These are phyloP conservation scores for Tubiluchus corallicola DNA, from an alignment of 2,888 invertebrate species.

Conservation along the genomic window DNA sequence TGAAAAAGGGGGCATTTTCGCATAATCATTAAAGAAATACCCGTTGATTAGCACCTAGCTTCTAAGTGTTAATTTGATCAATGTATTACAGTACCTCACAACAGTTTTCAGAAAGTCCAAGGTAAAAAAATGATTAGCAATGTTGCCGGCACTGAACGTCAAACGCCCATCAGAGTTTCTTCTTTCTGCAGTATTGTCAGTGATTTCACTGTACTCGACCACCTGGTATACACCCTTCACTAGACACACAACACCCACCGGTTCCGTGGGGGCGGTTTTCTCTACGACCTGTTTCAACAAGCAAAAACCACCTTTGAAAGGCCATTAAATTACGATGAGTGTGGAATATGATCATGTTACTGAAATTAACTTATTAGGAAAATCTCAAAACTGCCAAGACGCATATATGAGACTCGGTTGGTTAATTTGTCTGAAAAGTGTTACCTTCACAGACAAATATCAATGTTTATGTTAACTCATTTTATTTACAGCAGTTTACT, in stretches of 20 bases:
- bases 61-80: background rate
- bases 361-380: too few relatives aligned
- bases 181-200: constrained; percentile 61
- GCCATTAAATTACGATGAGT: too few relatives aligned
- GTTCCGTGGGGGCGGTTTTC: constrained; percentile 72
- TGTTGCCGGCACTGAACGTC: constrained; percentile 83
- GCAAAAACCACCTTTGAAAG: too few relatives aligned
- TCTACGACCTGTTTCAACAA: constrained; percentile 59
- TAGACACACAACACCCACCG: constrained; percentile 86
- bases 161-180: constrained; percentile 52
- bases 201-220: constrained; percentile 94
- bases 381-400: too few relatives aligned
- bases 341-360: too few relatives aligned
- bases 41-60: background rate
- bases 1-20: too few relatives aligned
- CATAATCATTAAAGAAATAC: background rate
- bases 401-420: too few relatives aligned
- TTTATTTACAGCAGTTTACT: too few relatives aligned
- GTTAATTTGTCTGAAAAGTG: too few relatives aligned
- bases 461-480: too few relatives aligned
- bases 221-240: constrained; percentile 37
- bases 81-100: constrained; percentile 33
- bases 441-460: too few relatives aligned
- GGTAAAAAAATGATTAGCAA: constrained; percentile 94
- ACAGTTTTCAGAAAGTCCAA: constrained; percentile 59